Evolutionary conservation across 1,140 invertebrate genomes (phyloP).

Genomic region (Rhizoglyphus robini): DNA sequence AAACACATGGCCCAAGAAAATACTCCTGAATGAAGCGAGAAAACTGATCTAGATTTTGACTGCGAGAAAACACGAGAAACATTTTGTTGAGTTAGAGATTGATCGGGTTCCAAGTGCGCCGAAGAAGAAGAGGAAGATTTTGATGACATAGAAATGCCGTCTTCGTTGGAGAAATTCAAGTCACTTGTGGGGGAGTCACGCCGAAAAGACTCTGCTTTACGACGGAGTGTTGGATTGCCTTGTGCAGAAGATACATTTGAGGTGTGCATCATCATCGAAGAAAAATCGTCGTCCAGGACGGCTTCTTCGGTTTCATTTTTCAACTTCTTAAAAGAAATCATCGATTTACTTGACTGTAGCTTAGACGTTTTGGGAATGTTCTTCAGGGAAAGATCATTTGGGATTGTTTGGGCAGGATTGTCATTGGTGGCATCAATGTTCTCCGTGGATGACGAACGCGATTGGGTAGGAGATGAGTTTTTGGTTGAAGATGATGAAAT

Average conservation of each 20-base stretch:
- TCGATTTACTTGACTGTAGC: neutral
- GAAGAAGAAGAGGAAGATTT: slow-evolving; percentile 44
- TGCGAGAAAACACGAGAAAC: neutral
- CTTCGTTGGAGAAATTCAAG: neutral
- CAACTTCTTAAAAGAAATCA: slow-evolving; percentile 4
- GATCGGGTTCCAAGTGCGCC: slow-evolving; percentile 18
- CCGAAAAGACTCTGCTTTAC: neutral
- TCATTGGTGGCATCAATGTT: neutral
- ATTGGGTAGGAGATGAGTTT: neutral
- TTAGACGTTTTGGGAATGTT: slow-evolving; percentile 1
- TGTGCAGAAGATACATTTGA: neutral
- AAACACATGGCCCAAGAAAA: slow-evolving; percentile 4
- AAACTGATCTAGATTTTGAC: neutral
- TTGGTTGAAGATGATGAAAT: neutral
- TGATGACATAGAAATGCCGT: neutral
- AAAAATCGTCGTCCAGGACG: neutral
- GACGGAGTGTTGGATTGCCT: neutral
- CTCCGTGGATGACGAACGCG: neutral
- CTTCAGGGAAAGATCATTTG: no score
- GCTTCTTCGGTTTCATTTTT: neutral
- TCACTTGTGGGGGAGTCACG: neutral
- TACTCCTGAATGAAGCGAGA: neutral
- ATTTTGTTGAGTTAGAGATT: neutral
- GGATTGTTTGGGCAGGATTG: no score
- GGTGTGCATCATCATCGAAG: neutral